phyloP scores from a whole-genome alignment of 2,113 vertebrate genomes.

The Salvator merianae region DNA sequence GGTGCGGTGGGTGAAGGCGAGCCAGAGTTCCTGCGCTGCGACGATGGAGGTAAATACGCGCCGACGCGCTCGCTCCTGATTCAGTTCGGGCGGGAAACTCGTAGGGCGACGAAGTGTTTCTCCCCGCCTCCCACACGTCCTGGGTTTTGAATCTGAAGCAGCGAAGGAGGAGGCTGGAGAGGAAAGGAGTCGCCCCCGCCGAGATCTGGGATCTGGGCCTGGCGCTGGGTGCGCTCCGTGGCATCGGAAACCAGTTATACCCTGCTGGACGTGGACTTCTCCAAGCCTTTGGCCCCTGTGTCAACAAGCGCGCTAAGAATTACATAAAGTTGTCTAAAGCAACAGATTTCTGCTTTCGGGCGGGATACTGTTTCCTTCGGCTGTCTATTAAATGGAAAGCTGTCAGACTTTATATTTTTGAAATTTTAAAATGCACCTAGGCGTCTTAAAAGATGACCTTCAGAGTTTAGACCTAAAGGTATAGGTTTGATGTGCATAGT shows the following conservation, averaged over 20 bases:
- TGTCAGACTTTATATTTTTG: not conserved
- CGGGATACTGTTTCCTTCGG: not conserved
- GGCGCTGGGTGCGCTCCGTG: no score
- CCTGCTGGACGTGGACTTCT: no score
- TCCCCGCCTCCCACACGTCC: no score
- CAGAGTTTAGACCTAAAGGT: not conserved
- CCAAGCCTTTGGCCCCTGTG: no score
- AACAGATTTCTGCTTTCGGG: not conserved
- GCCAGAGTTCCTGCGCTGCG: constrained; percentile 49
- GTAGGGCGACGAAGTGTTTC: not conserved
- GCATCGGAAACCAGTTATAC: no score
- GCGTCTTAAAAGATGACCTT: not conserved
- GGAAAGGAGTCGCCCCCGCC: no score
- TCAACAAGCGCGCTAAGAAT: no score
- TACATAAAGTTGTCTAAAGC: not conserved
- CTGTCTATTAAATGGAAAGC: not conserved
- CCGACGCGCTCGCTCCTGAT: constrained; percentile 8
- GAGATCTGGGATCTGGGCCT: no score
- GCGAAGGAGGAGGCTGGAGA: no score
- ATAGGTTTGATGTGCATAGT: not conserved
- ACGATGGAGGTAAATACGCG: constrained; percentile 63
- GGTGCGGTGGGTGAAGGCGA: constrained; percentile 78
- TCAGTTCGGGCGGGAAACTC: constrained; percentile 3
- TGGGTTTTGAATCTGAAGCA: no score
- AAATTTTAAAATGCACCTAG: not conserved